Conservation (phyloP, 2,797 vertebrate species). For the Cossypha dichroa region DNA sequence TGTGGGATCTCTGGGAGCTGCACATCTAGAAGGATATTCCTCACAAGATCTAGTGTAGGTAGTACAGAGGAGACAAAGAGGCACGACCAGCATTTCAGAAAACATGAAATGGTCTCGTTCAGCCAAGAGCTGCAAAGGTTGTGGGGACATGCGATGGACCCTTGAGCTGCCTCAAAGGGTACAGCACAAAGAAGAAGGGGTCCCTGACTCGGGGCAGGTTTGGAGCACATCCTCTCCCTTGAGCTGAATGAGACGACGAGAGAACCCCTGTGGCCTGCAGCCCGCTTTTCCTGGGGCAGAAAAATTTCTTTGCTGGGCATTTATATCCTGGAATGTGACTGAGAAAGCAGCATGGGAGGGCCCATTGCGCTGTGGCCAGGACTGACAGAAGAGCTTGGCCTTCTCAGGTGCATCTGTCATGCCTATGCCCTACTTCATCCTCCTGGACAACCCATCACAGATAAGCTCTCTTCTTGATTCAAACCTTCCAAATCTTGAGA, state of each 20-base stretch:
- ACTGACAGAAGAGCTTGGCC: not conserved
- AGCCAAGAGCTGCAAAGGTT: not conserved
- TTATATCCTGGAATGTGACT: fast-evolving
- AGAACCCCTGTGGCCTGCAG: not conserved
- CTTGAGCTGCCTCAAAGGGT: not conserved
- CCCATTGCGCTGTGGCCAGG: not conserved
- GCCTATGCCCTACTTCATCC: not conserved
- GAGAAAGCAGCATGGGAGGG: not conserved
- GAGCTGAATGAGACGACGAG: not conserved
- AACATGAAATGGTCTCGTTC: not conserved
- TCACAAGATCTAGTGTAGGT: not conserved
- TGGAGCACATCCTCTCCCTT: not conserved
- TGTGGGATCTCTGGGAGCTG: fast-evolving
- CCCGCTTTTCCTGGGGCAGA: not conserved
- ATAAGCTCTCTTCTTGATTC: not conserved
- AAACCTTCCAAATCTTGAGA: not conserved
- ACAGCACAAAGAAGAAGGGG: not conserved
- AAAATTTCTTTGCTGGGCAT: not conserved
- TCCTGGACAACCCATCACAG: not conserved
- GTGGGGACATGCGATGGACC: fast-evolving
- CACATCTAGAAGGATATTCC: not conserved
- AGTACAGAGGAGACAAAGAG: not conserved
- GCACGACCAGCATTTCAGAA: not conserved
- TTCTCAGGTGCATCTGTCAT: not conserved
- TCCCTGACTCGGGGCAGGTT: not conserved